Base-by-base conservation (phyloP, 2,888 invertebrate genomes). In the Synanthedon myopaeformis region DNA sequence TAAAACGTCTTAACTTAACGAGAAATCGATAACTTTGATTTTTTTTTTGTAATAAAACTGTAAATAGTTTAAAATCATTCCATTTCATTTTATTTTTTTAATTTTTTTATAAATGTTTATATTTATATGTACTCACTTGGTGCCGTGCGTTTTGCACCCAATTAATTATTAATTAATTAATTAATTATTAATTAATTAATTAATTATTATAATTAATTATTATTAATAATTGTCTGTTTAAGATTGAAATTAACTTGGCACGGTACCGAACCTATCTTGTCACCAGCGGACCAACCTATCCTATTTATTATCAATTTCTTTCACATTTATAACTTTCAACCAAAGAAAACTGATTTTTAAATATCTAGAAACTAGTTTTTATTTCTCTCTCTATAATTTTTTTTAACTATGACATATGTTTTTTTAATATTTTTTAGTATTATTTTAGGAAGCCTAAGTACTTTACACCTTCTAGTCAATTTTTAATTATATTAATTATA, bases 391-490 rank as follows among this genome's bases (percentile, higher is more conserved):
- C 14, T 2, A 45, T 12, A 45, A 6, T 45, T 45, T 4, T 23
- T 23, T 35, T 35, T 35, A 35, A 35, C 10, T 35, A 35, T 35
- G 35, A 10, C 8, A 10, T 35, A 10, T 35, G 1, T 35, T 35
- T 35, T 35, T 35, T 35, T 10, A 35, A 10, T 35, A 35, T 35
- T 35, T 35, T n/a, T 35, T 35, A 35, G 35, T 35, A 35, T 49
- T 62, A 58, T 62, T 63, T 66, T 69, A 74, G 72, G 72, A 62
- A 70, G 68, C 64, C 65, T 75, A 69, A 70, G 74, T 72, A 76
- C 70, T 67, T 69, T 64, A 68, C 70, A 66, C 58, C 70, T 70
- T 81, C 82, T 83, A 83, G 82, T 83, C 83, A 83, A 82, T 81
- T 80, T 78, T 58, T 8, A 35, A 10, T 35, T 10, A 35, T 35